Conservation (phyloP, 2,888 invertebrate genomes). For the Caprella mutica region DNA sequence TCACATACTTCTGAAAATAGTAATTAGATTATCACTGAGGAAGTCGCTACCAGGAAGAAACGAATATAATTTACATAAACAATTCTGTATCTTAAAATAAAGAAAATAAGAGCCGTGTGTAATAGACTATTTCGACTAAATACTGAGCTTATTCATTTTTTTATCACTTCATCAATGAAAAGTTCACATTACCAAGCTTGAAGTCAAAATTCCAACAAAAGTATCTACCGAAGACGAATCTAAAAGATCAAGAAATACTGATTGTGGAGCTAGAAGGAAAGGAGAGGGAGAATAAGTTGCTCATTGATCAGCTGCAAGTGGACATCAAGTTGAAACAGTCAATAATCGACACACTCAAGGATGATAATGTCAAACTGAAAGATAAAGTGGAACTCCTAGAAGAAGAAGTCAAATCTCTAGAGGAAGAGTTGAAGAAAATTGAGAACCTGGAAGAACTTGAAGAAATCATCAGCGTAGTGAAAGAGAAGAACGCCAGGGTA, state of each 20-base stretch:
- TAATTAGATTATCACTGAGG: too few relatives aligned
- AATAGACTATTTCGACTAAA: too few relatives aligned
- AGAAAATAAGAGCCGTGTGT: too few relatives aligned
- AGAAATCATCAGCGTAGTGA: slow-evolving; percentile 33
- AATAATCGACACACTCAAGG: slow-evolving; percentile 22
- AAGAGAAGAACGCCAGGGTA: slow-evolving; percentile 54
- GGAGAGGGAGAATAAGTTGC: slow-evolving; percentile 24
- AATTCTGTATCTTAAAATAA: too few relatives aligned
- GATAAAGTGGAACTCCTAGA: slow-evolving; percentile 49
- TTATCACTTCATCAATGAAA: too few relatives aligned
- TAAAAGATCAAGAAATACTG: slow-evolving; percentile 18
- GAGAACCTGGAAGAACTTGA: slow-evolving; percentile 33
- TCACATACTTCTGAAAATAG: too few relatives aligned
- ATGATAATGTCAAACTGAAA: slow-evolving; percentile 23
- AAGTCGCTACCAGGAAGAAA: too few relatives aligned
- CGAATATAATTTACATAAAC: too few relatives aligned
- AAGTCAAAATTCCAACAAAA: slow-evolving; percentile 7
- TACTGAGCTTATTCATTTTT: too few relatives aligned
- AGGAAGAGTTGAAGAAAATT: slow-evolving; percentile 43
- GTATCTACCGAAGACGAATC: slow-evolving; percentile 1
- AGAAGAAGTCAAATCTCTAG: slow-evolving; percentile 49
- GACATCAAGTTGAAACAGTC: slow-evolving; percentile 32
- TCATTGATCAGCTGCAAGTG: slow-evolving; percentile 27
- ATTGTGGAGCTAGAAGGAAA: slow-evolving; percentile 30
- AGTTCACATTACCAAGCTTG: background rate